Evolutionary conservation across 2,113 vertebrate species (phyloP).

Genomic region (Urocolius indicus): DNA sequence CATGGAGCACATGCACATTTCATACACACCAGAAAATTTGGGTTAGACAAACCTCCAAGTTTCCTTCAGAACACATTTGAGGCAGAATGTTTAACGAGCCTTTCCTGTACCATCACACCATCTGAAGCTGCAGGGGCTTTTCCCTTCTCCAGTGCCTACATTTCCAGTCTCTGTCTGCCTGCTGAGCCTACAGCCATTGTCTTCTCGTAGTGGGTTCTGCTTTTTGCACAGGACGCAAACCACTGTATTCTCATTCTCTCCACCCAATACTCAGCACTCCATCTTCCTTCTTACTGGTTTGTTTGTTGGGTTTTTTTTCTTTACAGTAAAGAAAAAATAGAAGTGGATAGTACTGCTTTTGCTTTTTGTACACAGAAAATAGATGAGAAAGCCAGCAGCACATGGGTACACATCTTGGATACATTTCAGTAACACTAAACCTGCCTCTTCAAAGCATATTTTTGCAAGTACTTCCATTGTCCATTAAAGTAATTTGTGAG

Average conservation of each 20-base stretch:
- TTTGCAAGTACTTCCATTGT: background rate
- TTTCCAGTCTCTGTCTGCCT: background rate
- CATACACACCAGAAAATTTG: background rate
- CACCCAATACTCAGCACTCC: background rate
- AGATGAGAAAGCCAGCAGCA: background rate
- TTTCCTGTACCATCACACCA: background rate
- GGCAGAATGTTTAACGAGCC: background rate
- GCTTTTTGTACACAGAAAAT: background rate
- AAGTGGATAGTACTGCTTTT: background rate
- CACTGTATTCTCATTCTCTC: background rate
- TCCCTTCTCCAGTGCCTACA: background rate
- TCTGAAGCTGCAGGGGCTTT: background rate
- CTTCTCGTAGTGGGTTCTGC: background rate
- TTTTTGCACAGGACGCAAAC: background rate
- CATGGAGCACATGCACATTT: background rate
- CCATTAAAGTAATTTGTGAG: background rate
- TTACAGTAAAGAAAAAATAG: background rate
- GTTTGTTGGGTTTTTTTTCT: background rate
- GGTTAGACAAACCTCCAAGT: background rate
- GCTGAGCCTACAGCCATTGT: slow-evolving; percentile 22
- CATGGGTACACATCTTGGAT: background rate
- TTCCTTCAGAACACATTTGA: background rate
- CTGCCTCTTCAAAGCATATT: background rate
- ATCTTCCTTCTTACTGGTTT: background rate
- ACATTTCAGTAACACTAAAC: background rate